Conservation (phyloP, 2,888 invertebrate genomes). For the Tachina fera region DNA sequence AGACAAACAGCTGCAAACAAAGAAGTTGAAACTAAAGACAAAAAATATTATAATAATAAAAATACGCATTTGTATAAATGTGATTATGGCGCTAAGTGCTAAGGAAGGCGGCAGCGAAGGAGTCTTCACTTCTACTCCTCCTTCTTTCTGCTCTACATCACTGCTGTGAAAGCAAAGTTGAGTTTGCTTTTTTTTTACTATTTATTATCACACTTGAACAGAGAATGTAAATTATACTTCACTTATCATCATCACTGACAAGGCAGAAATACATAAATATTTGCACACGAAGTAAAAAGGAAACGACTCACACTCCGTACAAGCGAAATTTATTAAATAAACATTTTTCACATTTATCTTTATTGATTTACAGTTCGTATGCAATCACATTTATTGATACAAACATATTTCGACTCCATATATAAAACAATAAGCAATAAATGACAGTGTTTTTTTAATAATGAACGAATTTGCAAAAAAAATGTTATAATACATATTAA, state of each 20-base stretch:
- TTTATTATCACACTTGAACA: not conserved
- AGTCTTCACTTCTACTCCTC: not conserved
- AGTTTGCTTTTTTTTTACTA: not conserved
- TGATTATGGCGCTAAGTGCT: no score
- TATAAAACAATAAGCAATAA: constrained; percentile 33
- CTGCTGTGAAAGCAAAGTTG: no score
- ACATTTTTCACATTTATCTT: constrained; percentile 47
- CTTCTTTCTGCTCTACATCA: not conserved
- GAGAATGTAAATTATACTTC: constrained; percentile 7
- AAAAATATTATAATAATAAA: no score
- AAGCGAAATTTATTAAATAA: constrained; percentile 37
- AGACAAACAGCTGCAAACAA: no score
- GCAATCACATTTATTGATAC: not conserved
- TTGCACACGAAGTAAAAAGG: not conserved
- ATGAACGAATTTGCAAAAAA: constrained; percentile 29
- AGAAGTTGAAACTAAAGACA: no score
- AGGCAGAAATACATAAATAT: constrained; percentile 9
- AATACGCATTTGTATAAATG: no score
- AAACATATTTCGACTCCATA: not conserved
- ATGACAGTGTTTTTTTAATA: constrained; percentile 40
- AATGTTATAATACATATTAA: not conserved
- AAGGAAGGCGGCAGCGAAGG: no score
- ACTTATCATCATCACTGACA: constrained; percentile 47
- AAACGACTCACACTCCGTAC: constrained; percentile 12
- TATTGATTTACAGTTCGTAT: constrained; percentile 40